These are phyloP conservation scores for Seriola dumerili DNA, from an alignment of 2,113 vertebrate genomes.

Conservation along the genomic window DNA sequence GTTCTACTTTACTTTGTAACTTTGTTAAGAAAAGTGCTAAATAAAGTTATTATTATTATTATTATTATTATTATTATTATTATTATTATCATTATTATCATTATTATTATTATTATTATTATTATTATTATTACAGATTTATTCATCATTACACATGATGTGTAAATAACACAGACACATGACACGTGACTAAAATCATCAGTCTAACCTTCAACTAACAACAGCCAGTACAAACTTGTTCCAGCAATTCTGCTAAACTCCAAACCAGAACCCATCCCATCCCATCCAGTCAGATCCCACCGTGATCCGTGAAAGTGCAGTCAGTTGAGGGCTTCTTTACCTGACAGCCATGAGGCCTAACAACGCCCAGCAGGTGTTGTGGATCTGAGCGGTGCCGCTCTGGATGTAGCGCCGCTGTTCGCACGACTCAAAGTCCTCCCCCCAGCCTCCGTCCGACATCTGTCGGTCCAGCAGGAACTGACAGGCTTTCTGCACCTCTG, in stretches of 20 bases:
- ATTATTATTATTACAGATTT: too few species aligned
- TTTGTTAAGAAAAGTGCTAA: too few species aligned
- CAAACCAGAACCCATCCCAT: not conserved
- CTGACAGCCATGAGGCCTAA: slow-evolving; percentile 95
- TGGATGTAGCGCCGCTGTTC: slow-evolving; percentile 90
- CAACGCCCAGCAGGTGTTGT: slow-evolving; percentile 96
- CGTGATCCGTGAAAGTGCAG: not conserved
- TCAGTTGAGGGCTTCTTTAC: slow-evolving; percentile 71
- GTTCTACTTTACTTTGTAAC: too few species aligned
- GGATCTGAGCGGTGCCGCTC: slow-evolving; percentile 90
- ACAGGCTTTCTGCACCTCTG: slow-evolving; percentile 89
- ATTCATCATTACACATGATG: too few species aligned
- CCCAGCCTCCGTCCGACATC: slow-evolving; percentile 96
- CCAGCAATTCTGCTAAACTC: not conserved
- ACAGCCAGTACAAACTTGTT: too few species aligned
- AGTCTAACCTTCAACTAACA: too few species aligned
- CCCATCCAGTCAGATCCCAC: not conserved
- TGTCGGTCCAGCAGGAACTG: slow-evolving; percentile 91
- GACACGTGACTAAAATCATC: not conserved
- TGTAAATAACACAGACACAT: not conserved
- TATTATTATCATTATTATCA: too few species aligned
- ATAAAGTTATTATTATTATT: too few species aligned
- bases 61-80: too few species aligned
- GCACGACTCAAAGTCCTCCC: slow-evolving; percentile 96
- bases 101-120: too few species aligned